Conservation (phyloP, 1,140 invertebrate species). For the Pseudoatta argentina region DNA sequence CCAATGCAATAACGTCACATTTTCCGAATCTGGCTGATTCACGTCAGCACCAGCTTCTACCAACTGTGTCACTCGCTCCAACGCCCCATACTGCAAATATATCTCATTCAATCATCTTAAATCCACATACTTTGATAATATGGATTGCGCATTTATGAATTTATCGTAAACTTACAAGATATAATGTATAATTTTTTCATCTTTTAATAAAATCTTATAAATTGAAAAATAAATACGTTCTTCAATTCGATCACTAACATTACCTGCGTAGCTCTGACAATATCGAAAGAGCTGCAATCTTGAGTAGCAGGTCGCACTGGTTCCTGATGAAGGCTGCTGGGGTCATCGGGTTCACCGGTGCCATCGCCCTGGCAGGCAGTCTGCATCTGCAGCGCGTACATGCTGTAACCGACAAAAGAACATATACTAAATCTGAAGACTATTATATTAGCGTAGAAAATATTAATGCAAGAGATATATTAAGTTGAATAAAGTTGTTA, state of each 20-base stretch:
- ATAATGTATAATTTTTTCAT: neutral
- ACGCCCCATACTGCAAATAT: slow-evolving; percentile 92
- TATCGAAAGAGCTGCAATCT: slow-evolving; percentile 95
- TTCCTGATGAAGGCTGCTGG: slow-evolving; percentile 83
- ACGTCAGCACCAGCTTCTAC: slow-evolving; percentile 96
- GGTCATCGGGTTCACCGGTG: slow-evolving; percentile 80
- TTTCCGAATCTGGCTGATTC: slow-evolving; percentile 95
- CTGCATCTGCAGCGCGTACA: slow-evolving; percentile 85
- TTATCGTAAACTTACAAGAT: neutral
- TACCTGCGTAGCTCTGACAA: slow-evolving; percentile 97
- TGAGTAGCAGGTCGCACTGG: slow-evolving; percentile 84
- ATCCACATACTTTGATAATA: neutral
- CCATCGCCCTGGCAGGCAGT: slow-evolving; percentile 83
- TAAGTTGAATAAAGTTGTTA: neutral
- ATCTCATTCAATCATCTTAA: neutral
- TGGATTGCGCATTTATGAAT: neutral
- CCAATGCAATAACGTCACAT: slow-evolving; percentile 99
- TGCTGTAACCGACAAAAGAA: slow-evolving; percentile 66
- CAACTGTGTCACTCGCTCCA: slow-evolving; percentile 93
- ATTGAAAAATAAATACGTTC: slow-evolving; percentile 25
- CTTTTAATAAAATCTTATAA: neutral
- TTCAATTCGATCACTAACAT: slow-evolving; percentile 22
- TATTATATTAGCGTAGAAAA: neutral
- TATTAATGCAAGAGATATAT: neutral
- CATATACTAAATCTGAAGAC: neutral